Percentiles rank a stretch among this genome's conserved stretches.
These are phyloP conservation scores for Pygocentrus nattereri DNA, from an alignment of 2,797 vertebrate genomes.

Conservation along the genomic window DNA sequence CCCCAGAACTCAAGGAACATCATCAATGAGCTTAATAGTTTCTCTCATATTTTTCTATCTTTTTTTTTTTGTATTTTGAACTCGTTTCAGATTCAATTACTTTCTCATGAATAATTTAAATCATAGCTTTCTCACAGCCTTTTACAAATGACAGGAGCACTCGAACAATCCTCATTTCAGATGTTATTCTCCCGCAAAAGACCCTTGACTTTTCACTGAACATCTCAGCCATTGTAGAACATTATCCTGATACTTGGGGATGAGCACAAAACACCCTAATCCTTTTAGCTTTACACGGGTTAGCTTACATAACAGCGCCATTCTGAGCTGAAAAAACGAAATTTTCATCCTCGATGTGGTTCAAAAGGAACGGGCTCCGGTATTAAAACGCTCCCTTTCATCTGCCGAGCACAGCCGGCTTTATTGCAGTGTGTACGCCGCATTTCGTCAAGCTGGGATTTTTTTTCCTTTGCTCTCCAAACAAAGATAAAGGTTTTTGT, in stretches of 20 bases:
- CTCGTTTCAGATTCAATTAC: too few species aligned
- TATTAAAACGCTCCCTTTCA: slow-evolving; percentile 21
- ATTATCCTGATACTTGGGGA: slow-evolving; percentile 6
- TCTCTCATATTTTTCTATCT: too few species aligned
- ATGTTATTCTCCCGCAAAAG: not conserved
- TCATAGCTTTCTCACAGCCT: not conserved
- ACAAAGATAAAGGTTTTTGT: slow-evolving; percentile 33
- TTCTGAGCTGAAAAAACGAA: slow-evolving; percentile 5
- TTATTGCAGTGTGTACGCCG: slow-evolving; percentile 21
- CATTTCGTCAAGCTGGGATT: slow-evolving; percentile 18
- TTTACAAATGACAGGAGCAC: not conserved
- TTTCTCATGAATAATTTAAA: too few species aligned
- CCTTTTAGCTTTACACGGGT: slow-evolving; percentile 34
- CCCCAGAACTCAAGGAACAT: too few species aligned
- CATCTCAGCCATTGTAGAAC: not conserved
- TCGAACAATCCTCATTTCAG: not conserved
- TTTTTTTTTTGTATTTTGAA: too few species aligned
- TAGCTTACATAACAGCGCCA: slow-evolving; percentile 6
- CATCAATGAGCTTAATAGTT: too few species aligned
- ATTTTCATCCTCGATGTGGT: not conserved
- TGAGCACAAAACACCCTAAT: slow-evolving; percentile 34
- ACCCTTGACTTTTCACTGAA: not conserved
- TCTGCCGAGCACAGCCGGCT: slow-evolving; percentile 36
- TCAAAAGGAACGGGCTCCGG: not conserved
- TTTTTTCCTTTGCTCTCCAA: not conserved